A percentile compares a stretch with the other conserved stretches of the same genome.
phyloP scores from a whole-genome alignment of 2,113 vertebrate genomes.

The Antigone vipio region DNA sequence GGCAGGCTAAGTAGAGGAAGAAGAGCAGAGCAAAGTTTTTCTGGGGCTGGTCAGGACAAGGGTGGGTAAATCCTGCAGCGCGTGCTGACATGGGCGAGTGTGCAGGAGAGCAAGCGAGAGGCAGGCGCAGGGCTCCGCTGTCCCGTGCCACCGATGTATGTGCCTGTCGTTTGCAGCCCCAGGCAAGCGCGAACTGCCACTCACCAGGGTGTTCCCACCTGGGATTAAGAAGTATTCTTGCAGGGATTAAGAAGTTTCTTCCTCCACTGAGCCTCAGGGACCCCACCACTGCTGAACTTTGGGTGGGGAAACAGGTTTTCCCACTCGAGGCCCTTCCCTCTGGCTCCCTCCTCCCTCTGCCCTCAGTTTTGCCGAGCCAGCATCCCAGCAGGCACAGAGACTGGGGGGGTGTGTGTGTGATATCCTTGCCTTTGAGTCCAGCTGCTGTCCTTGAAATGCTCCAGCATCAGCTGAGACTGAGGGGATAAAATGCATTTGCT shows the following conservation, averaged over 20 bases:
- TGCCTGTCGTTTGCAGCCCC: accelerated
- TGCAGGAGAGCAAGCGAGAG: neutral
- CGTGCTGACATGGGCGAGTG: accelerated
- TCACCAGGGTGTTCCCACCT: neutral
- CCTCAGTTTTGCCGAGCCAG: neutral
- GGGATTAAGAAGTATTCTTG: neutral
- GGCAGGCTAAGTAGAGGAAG: neutral
- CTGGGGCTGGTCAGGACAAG: neutral
- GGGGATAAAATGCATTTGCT: neutral
- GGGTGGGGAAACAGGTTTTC: neutral
- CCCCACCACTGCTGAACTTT: neutral
- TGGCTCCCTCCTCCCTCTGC: neutral
- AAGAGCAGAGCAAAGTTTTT: neutral
- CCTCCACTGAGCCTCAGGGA: neutral
- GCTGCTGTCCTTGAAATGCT: neutral
- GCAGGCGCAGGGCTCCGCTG: neutral
- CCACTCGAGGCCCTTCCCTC: neutral
- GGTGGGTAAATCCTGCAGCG: neutral
- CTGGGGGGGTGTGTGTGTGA: accelerated
- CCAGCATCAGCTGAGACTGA: neutral
- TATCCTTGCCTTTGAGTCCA: neutral
- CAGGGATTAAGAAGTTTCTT: neutral
- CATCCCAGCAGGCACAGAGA: neutral
- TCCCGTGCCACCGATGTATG: accelerated
- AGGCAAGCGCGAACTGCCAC: neutral